phyloP scores from a whole-genome alignment of 2,113 vertebrate species.

The Neodontobutis hainanensis region DNA sequence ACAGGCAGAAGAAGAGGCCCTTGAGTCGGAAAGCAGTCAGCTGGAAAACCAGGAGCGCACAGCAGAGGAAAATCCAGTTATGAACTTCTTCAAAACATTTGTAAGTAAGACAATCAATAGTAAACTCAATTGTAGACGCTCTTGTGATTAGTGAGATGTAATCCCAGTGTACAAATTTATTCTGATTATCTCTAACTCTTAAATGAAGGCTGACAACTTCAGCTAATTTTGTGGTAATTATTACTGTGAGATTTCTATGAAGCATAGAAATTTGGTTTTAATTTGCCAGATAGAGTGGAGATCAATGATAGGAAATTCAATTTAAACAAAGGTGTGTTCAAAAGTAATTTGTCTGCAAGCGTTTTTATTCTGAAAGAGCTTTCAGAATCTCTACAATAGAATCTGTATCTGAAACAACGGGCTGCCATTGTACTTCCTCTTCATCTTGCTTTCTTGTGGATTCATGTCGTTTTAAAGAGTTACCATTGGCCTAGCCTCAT shows the following conservation, averaged over 20 bases:
- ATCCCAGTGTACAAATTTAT: background rate
- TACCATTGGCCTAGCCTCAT: slow-evolving; percentile 64
- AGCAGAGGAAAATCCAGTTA: slow-evolving; percentile 83
- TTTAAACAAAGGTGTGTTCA: slow-evolving; percentile 12
- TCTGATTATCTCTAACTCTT: background rate
- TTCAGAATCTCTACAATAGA: slow-evolving; percentile 14
- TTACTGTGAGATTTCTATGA: background rate
- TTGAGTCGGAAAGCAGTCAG: slow-evolving; percentile 32
- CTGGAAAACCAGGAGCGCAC: slow-evolving; percentile 58
- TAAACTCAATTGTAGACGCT: background rate
- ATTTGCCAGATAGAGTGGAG: background rate
- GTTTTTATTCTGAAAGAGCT: background rate
- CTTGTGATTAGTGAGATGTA: background rate
- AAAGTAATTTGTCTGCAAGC: slow-evolving; percentile 15
- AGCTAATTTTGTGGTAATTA: background rate
- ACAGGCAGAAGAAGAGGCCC: slow-evolving; percentile 30
- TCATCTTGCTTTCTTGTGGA: slow-evolving; percentile 64
- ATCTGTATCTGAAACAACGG: slow-evolving; percentile 52
- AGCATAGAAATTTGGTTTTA: background rate
- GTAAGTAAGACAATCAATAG: slow-evolving; percentile 77
- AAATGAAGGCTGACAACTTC: slow-evolving; percentile 12
- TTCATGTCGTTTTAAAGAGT: slow-evolving; percentile 72
- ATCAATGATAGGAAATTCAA: background rate
- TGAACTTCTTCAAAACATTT: slow-evolving; percentile 98
- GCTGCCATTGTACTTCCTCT: slow-evolving; percentile 69